Conservation (phyloP, 2,113 vertebrate genomes). For the Zosterops pallidus region DNA sequence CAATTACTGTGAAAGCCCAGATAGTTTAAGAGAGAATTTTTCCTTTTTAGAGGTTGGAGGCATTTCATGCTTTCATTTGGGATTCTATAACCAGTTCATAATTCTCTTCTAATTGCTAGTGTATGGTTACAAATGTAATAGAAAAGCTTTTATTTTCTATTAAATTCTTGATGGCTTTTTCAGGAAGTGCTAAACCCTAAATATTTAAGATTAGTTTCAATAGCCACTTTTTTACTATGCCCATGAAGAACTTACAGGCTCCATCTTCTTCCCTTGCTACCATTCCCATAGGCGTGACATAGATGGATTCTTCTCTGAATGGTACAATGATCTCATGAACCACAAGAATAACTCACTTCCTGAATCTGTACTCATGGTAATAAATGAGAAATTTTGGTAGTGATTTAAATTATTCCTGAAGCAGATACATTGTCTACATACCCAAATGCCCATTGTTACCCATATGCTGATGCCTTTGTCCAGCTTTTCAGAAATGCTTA, state of each 20-base stretch:
- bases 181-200: not conserved
- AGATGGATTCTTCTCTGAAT: not conserved
- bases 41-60: not conserved
- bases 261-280: not conserved
- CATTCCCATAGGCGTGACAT: not conserved
- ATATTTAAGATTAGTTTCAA: slow-evolving; percentile 10
- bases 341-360: not conserved
- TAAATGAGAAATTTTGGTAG: not conserved
- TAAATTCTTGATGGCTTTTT: not conserved
- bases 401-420: not conserved
- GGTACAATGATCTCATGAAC: not conserved
- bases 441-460: not conserved
- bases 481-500: not conserved
- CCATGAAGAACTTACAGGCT: not conserved
- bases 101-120: slow-evolving; percentile 1
- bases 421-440: not conserved
- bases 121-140: not conserved
- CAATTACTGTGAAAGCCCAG: not conserved
- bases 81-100: not conserved
- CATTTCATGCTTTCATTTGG: not conserved
- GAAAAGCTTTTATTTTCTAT: slow-evolving; percentile 32
- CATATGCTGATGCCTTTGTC: not conserved
- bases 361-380: not conserved
- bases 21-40: not conserved
- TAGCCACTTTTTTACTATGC: not conserved